A percentile compares a stretch with the other conserved stretches of the same genome.
Conservation (phyloP, 1,140 invertebrate genomes). For the Calliphora vicina region DNA sequence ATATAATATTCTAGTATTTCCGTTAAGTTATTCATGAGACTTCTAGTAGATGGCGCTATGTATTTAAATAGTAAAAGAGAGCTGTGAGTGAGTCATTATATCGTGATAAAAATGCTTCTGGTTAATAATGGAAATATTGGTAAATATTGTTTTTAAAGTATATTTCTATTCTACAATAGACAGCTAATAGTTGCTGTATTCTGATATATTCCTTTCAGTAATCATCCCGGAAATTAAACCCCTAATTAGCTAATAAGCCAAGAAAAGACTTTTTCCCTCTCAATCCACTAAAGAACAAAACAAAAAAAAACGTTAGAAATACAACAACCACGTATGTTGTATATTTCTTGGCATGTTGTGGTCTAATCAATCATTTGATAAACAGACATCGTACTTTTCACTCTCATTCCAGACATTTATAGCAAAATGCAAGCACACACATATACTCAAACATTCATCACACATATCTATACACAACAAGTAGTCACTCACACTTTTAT, state of each 20-base stretch:
- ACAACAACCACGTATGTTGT: neutral
- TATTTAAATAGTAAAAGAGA: too few relatives aligned
- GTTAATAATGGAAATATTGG: too few relatives aligned
- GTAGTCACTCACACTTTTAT: neutral
- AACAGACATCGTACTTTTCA: neutral
- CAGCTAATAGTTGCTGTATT: too few relatives aligned
- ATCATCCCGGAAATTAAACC: too few relatives aligned
- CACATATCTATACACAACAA: neutral
- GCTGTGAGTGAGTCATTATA: too few relatives aligned
- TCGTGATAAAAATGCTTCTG: too few relatives aligned
- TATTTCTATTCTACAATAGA: neutral
- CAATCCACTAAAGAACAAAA: neutral
- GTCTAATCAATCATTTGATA: conserved; percentile 14
- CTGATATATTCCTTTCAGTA: too few relatives aligned
- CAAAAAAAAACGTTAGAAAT: neutral
- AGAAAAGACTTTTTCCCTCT: neutral
- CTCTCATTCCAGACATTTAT: neutral
- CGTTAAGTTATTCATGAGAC: too few relatives aligned
- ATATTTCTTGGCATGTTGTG: conserved; percentile 6
- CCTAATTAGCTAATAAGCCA: too few relatives aligned
- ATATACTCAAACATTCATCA: neutral
- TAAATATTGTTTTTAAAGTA: neutral
- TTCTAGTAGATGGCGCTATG: too few relatives aligned
- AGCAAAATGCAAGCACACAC: neutral
- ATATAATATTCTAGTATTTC: too few relatives aligned